Percentiles rank a stretch among this genome's conserved stretches.
Evolutionary conservation across 2,797 vertebrate species (phyloP).

Genomic region (Malurus splendens): DNA sequence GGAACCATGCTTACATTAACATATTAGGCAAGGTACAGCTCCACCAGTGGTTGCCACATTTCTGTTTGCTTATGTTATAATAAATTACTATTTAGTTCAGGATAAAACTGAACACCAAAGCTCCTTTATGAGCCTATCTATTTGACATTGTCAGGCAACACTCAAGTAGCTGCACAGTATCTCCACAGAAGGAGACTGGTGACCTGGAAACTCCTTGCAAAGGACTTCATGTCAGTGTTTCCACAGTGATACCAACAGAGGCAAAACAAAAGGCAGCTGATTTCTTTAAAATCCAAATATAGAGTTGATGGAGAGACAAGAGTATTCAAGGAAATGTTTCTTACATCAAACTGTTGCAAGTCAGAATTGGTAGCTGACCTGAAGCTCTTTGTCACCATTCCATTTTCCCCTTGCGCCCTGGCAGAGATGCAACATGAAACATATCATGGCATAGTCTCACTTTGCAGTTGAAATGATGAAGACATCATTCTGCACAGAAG

Average conservation of each 20-base stretch:
- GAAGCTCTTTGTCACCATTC: neutral
- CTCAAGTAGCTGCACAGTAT: conserved; percentile 14
- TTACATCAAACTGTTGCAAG: neutral
- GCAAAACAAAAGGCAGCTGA: neutral
- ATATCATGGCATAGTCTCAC: neutral
- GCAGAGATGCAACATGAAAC: neutral
- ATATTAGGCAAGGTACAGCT: conserved; percentile 21
- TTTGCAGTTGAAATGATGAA: neutral
- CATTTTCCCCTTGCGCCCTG: neutral
- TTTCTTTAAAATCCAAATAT: neutral
- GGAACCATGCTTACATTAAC: conserved; percentile 50
- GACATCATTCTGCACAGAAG: neutral
- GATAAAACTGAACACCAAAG: conserved; percentile 17
- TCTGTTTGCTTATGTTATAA: conserved; percentile 50
- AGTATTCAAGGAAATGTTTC: neutral
- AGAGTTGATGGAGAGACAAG: neutral
- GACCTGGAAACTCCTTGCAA: conserved; percentile 19
- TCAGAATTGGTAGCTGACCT: neutral
- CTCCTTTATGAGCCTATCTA: conserved; percentile 24
- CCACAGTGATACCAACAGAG: neutral
- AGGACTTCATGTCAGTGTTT: conserved; percentile 1
- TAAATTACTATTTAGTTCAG: conserved; percentile 50
- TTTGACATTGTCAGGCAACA: conserved; percentile 41
- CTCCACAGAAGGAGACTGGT: neutral
- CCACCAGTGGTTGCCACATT: neutral